A percentile compares a stretch with the other conserved stretches of the same genome.
These are phyloP conservation scores for Theonella swinhoei DNA, from an alignment of 37 sponge, comb jelly and placozoan species.

Conservation along the genomic window DNA sequence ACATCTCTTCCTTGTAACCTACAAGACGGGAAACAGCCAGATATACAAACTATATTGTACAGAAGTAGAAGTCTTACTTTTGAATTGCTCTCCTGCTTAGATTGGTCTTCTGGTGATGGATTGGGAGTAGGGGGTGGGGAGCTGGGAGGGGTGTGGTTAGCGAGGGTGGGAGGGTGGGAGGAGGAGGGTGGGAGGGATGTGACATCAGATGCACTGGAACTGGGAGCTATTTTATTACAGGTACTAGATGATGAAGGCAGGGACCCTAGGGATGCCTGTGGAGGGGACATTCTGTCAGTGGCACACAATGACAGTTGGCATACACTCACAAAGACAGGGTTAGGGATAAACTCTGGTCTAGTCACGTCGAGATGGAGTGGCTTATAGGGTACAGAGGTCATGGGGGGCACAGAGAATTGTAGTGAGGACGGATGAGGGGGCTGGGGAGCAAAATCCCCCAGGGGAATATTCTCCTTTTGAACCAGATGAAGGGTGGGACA, in stretches of 20 bases:
- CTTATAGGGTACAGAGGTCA: not conserved
- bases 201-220: not conserved
- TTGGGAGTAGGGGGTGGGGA: slow-evolving; percentile 1
- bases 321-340: not conserved
- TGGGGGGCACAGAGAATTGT: not conserved
- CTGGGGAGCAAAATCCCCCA: not conserved
- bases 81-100: no score
- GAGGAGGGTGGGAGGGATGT: not conserved
- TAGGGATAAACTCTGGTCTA: not conserved
- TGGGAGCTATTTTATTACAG: not conserved
- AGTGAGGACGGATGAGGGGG: not conserved
- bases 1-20: not conserved
- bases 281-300: not conserved
- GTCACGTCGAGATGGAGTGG: not conserved
- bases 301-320: not conserved
- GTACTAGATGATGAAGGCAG: not conserved
- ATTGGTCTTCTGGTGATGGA: no score
- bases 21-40: no score
- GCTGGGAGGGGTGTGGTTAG: not conserved
- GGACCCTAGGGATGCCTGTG: not conserved
- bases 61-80: no score
- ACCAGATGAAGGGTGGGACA: not conserved
- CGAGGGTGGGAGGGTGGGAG: slow-evolving; percentile 14
- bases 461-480: not conserved
- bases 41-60: no score